phyloP scores from a whole-genome alignment of 2,888 invertebrate genomes.

The Amphipoea lucens region DNA sequence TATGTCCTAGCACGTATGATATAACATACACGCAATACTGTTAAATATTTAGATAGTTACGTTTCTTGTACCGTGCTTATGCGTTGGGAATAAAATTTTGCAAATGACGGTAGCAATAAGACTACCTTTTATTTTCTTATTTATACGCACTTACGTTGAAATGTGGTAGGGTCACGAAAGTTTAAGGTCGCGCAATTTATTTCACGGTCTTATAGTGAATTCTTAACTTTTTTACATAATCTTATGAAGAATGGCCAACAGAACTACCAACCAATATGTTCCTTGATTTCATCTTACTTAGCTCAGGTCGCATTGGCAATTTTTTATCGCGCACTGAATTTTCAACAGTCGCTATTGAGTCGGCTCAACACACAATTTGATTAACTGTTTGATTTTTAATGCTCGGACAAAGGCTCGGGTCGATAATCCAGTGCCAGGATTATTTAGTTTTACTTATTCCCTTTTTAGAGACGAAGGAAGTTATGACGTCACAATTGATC shows the following conservation, averaged over 20 bases:
- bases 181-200: constrained; percentile 73
- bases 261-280: background rate
- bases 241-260: constrained; percentile 32
- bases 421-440: too few species aligned
- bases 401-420: too few species aligned
- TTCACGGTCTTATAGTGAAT: constrained; percentile 69
- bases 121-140: constrained; percentile 60
- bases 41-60: constrained; percentile 13
- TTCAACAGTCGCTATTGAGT: background rate
- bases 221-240: constrained; percentile 66
- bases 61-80: background rate
- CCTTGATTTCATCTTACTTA: too few species aligned
- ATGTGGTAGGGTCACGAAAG: constrained; percentile 67
- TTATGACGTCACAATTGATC: background rate
- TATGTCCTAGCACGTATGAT: background rate
- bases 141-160: constrained; percentile 59
- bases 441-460: too few species aligned
- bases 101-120: constrained; percentile 45
- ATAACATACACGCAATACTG: background rate
- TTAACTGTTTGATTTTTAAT: too few species aligned
- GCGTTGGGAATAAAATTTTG: constrained; percentile 40
- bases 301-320: too few species aligned
- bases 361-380: background rate
- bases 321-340: background rate
- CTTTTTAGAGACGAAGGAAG: too few species aligned